Evolutionary conservation across 2,888 invertebrate species (phyloP), one percentile per base, ranked within the genome.

Genomic region (Microplitis manilae): DNA sequence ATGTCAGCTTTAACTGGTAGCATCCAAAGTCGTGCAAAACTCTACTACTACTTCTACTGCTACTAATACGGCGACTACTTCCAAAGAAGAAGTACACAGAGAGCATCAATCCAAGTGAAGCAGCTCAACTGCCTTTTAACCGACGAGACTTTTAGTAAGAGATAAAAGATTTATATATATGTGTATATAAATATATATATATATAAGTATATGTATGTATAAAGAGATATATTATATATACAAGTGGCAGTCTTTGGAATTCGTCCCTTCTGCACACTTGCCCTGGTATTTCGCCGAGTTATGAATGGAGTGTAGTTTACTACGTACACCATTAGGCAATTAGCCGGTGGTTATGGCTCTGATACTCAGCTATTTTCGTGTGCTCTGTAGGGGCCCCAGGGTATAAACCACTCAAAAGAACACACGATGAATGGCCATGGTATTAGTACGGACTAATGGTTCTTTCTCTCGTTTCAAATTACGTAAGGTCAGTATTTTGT

Each of bases 301-400:
- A 74, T 79, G 79, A 79, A 79, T 79, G 79, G 74, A 74, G 67
- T 39, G 59, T 62, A 50, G 69, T 38, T 38, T 65, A 73, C 68
- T 73, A 77, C 30, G 50, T 67, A 73, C 67, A 71, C 79, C 67
- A 79, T 79, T 75, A 71, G 77, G 74, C 68, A 68, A 77, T 77
- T 73, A 77, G 77, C 74, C 62, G 64, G 64, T 61, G 68, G 71
- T 71, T 75, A 70, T 69, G 71, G 64, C 68, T 50, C 50, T 65
- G 69, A 78, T 78, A 76, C 75, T 70, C 72, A 61, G 59, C 70
- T 62, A 67, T 75, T 78, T 75, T 60, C 65, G 75, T 75, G 62
- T 61, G 75, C 62, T 50, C 50, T 50, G 50, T 50, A 50, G 75
- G 69, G 20, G 65, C 40, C 59, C 70, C 70, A 70, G 60, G 61